phyloP scores from a whole-genome alignment of 2,113 vertebrate genomes.

The Scophthalmus maximus region DNA sequence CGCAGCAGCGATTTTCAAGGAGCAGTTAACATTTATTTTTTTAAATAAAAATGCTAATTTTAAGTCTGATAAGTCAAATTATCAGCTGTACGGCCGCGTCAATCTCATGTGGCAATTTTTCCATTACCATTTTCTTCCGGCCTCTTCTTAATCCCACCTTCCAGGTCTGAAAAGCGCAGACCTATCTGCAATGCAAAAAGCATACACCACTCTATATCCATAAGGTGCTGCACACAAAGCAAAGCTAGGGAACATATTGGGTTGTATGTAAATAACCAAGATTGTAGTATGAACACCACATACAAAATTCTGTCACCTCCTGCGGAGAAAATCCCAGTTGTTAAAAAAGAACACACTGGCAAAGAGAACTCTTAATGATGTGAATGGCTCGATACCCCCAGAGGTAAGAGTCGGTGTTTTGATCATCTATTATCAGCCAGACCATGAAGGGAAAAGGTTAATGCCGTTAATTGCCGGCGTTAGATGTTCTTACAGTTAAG shows the following conservation, averaged over 20 bases:
- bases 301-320: background rate
- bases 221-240: no score
- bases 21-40: background rate
- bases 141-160: background rate
- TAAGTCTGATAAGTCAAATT: background rate
- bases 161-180: background rate
- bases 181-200: background rate
- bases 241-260: no score
- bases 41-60: background rate
- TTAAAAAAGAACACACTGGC: background rate
- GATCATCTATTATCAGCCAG: conserved; percentile 17
- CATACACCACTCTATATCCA: background rate
- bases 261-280: background rate
- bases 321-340: background rate
- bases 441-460: conserved; percentile 35
- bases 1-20: background rate
- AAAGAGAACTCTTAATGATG: background rate
- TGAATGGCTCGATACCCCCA: background rate
- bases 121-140: background rate
- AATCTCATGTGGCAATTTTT: background rate
- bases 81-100: background rate
- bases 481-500: conserved; percentile 42
- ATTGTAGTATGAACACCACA: background rate
- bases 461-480: conserved; percentile 47
- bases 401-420: conserved; percentile 10